phyloP scores from a whole-genome alignment of 1,140 invertebrate genomes.

The Aphelinus certus region DNA sequence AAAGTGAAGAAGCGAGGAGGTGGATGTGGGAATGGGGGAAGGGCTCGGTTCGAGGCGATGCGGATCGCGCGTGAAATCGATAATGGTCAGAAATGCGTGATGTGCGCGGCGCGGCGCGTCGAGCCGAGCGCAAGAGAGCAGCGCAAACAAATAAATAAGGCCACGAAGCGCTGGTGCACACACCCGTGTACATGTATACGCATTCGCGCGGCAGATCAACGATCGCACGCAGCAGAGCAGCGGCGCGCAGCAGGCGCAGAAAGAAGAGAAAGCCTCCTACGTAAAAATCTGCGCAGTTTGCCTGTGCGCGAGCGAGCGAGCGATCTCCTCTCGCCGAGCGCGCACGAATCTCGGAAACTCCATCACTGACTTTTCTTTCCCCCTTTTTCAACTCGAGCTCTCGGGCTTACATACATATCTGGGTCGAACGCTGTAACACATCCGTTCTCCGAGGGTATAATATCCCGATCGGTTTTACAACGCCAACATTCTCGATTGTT shows the following conservation, averaged over 20 bases:
- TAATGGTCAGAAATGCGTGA: background rate
- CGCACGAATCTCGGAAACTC: constrained; percentile 10
- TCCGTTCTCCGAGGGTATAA: too few relatives aligned
- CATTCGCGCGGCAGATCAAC: background rate
- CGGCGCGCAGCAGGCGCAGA: background rate
- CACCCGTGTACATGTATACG: background rate
- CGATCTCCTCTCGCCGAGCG: background rate
- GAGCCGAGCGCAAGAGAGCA: background rate
- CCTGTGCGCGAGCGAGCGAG: background rate
- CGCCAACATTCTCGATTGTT: too few relatives aligned
- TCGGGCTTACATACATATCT: too few relatives aligned
- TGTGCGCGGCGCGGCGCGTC: too few relatives aligned
- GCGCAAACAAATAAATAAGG: background rate
- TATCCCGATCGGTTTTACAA: too few relatives aligned
- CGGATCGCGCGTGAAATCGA: background rate
- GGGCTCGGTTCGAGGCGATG: too few relatives aligned
- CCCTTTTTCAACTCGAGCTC: constrained; percentile 1
- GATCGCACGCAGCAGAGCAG: background rate
- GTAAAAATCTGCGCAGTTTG: background rate
- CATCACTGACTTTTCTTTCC: background rate
- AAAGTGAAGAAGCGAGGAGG: too few relatives aligned
- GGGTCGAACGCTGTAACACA: too few relatives aligned
- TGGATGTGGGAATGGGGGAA: too few relatives aligned
- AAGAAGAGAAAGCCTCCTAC: background rate
- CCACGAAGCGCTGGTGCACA: background rate